Percentiles rank a stretch among this genome's conserved stretches.
Evolutionary conservation across 2,113 vertebrate genomes (phyloP).

Genomic region (Solea senegalensis): DNA sequence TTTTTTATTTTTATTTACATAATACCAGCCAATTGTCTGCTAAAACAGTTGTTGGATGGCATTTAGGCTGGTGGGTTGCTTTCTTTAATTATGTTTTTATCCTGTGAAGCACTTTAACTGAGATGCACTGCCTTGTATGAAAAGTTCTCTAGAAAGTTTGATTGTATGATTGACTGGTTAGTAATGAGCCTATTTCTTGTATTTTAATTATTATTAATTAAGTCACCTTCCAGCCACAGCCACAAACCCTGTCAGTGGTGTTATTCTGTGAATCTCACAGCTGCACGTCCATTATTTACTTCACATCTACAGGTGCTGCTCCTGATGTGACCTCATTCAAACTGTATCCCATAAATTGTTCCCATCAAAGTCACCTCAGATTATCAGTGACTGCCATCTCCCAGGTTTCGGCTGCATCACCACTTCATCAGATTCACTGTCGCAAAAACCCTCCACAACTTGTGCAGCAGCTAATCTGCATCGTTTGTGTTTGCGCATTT

Average conservation of each 20-base stretch:
- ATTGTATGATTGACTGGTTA: no score
- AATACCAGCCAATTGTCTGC: no score
- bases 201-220: not conserved
- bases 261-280: not conserved
- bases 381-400: conserved; percentile 31
- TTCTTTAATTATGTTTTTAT: no score
- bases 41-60: no score
- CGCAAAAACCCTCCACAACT: conserved; percentile 11
- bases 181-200: not conserved
- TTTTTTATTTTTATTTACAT: no score
- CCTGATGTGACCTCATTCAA: conserved; percentile 36
- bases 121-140: no score
- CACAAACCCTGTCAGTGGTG: not conserved
- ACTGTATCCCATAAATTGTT: conserved; percentile 34
- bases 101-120: no score
- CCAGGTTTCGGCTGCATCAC: conserved; percentile 28
- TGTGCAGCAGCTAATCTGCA: conserved; percentile 25
- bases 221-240: not conserved
- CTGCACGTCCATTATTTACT: not conserved
- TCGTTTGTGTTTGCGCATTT: conserved; percentile 12
- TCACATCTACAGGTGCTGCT: not conserved
- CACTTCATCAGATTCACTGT: conserved; percentile 42
- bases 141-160: no score
- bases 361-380: conserved; percentile 50
- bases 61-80: no score